Base-by-base conservation (phyloP, 2,113 vertebrate genomes). In the Cyrtonyx montezumae region DNA sequence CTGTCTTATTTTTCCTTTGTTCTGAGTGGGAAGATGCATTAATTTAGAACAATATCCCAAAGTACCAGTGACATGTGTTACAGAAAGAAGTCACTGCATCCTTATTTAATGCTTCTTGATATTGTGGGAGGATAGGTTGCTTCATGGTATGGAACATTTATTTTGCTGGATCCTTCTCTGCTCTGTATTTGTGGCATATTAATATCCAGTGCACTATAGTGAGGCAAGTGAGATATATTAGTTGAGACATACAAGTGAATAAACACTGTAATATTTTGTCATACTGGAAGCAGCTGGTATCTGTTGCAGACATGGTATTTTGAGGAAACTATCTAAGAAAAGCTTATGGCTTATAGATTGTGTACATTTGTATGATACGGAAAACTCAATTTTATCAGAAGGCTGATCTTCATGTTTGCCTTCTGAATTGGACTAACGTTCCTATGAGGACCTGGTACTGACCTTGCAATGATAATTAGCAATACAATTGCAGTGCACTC, bases 391-490 rank as follows among this genome's bases (percentile, higher is more conserved):
- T 88, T 74, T 79, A 65, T 83, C 68, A 63, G 43, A 34, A 53
- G 14, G 18, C 12, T 80, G 61, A 90, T 67, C 46, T 86, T 81
- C 32, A 11, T 77, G 66, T 75, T 90, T 28, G 66, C 65, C 65
- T 34, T 94, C 46, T 65, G 61, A 37, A 32, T 83, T 0, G 2
- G 43, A 59, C 79, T 61, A 75, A 49, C 0, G 0, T 40, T 91
- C 65, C 76, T 43, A 45, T 85, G 79, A 94, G 55, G 76, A 90
- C 49, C 59, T 85, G 75, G 68, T 75, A n/a, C 21, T 40, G 70
- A 55, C 20, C 53, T 92, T 2, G 6, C 30, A 26, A 11, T 20
- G 36, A 12, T 67, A 42, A 63, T 87, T 53, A 74, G 59, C 0
- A 12, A 49, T 95, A 42, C 26, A 46, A 62, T 58, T 87, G 63